A percentile compares a stretch with the other conserved stretches of the same genome.
Conservation (phyloP, 2,113 vertebrate species). For the Lophotis ruficrista region DNA sequence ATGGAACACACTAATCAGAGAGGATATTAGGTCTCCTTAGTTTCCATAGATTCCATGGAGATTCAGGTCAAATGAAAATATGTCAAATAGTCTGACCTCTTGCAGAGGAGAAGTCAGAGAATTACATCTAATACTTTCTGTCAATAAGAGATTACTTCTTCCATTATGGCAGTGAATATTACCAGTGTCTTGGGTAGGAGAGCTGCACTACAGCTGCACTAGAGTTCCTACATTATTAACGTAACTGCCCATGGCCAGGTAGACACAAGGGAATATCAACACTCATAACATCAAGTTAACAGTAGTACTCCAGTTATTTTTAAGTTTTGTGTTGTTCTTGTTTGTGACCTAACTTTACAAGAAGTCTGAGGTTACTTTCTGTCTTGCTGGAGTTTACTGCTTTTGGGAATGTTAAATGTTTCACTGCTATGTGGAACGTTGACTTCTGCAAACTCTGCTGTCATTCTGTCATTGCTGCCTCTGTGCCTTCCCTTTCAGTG, state of each 20-base stretch:
- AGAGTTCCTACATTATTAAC: neutral
- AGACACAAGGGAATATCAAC: neutral
- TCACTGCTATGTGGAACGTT: neutral
- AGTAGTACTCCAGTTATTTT: neutral
- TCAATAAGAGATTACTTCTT: neutral
- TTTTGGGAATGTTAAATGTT: neutral
- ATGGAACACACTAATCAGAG: neutral
- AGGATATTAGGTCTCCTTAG: neutral
- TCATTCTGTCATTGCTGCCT: conserved; percentile 16
- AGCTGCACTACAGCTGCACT: neutral
- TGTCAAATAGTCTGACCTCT: neutral
- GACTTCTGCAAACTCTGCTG: neutral
- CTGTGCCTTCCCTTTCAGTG: neutral
- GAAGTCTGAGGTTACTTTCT: neutral
- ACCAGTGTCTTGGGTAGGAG: neutral
- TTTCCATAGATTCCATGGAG: neutral
- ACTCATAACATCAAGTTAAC: neutral
- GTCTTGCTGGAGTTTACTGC: neutral
- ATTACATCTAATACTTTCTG: neutral
- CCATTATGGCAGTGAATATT: neutral
- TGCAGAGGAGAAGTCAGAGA: neutral
- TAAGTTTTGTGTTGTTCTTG: neutral
- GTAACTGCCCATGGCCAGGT: neutral
- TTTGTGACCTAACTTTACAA: conserved; percentile 21
- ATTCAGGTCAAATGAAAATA: neutral